Percentiles rank a stretch among this genome's conserved stretches.
Conservation (phyloP, 2,797 vertebrate species). For the Artibeus lituratus region DNA sequence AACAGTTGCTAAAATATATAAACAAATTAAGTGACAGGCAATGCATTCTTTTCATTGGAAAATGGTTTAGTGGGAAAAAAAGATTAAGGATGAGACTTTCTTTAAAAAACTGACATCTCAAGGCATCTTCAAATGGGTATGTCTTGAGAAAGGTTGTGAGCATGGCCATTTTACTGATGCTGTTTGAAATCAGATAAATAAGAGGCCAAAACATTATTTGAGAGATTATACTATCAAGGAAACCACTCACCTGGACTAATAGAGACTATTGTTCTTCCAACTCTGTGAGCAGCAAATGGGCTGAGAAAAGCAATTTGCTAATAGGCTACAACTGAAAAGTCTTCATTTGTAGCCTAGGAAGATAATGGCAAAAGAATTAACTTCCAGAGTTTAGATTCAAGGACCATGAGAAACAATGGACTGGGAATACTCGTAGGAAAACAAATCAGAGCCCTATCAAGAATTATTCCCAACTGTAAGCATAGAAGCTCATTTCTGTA, state of each 20-base stretch:
- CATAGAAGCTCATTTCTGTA: neutral
- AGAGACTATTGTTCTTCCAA: neutral
- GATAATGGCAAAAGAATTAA: neutral
- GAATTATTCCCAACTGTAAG: neutral
- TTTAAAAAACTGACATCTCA: neutral
- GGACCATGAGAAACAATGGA: neutral
- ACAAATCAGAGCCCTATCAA: neutral
- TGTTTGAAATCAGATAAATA: conserved; percentile 13
- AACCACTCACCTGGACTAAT: neutral
- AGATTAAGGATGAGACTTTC: neutral
- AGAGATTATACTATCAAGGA: neutral
- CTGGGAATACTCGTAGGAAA: neutral
- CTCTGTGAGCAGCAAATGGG: neutral
- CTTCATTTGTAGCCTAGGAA: neutral
- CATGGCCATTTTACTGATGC: neutral
- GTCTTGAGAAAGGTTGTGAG: neutral
- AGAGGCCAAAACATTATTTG: neutral
- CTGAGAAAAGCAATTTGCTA: neutral
- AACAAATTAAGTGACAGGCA: neutral
- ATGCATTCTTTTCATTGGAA: neutral
- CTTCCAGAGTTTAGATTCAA: neutral
- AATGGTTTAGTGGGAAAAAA: neutral
- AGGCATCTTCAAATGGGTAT: neutral
- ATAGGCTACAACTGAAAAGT: neutral
- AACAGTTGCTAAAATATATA: neutral